Evolutionary conservation across 1,140 invertebrate genomes (phyloP), one percentile per base, ranked within the genome.

Genomic region (Bombyx mori): DNA sequence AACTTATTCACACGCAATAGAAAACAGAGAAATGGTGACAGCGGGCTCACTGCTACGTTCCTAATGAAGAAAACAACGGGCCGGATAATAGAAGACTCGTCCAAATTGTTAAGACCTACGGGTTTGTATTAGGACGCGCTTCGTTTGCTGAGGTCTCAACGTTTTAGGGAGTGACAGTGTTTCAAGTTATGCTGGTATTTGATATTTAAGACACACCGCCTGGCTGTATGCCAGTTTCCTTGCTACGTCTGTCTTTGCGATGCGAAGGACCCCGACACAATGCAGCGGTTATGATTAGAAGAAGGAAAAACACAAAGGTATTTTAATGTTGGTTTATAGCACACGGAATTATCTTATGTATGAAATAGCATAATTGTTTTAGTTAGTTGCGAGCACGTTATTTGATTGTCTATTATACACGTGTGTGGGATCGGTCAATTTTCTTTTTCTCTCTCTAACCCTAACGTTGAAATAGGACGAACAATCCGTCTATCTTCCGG

Each of bases 51-150:
- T 68, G 67, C 65, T 63, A 70, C 65, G 58, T 65, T 74, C 68
- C 66, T 77, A 72, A 75, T 74, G 69, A 70, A 68, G 58, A 68
- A 78, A 67, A 76, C 76, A 72, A 77, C 68, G 70, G 68, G 56
- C 58, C 54, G 67, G 54, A 77, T 67, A 73, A 73, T 69, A 60
- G 49, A 60, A 63, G 61, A 49, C 18, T 22, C 53, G 54, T 49
- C 77, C 72, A 77, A 57, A 60, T 47, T 66, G 55, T 10, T 49
- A 44, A 59, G 72, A 73, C 35, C 73, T 43, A 65, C 55, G 62
- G 56, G 57, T 62, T 61, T 52, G 60, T 62, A 63, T 61, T 65
- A 63, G 64, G 47, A 65, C 60, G 58, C 52, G 54, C 61, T 57
- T 18, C 56, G 48, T 57, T 63, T 56, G 44, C 64, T 48, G 49